phyloP scores from a whole-genome alignment of 2,797 vertebrate species.

The Acrossocheilus fasciatus region DNA sequence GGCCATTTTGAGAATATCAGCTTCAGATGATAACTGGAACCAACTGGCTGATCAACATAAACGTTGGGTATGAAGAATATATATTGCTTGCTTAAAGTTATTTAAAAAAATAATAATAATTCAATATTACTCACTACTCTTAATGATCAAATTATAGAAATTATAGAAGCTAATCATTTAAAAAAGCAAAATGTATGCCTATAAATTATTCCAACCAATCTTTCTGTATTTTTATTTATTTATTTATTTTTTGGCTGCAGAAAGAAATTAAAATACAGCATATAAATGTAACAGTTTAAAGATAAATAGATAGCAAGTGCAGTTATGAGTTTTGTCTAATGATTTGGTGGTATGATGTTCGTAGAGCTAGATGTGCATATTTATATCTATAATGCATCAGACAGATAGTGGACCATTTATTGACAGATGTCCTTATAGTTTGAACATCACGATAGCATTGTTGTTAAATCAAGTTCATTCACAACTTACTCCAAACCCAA shows the following conservation, averaged over 20 bases:
- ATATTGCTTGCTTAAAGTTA: not conserved
- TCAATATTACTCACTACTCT: not conserved
- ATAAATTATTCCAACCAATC: not conserved
- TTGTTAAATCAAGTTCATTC: constrained; percentile 54
- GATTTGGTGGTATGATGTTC: not conserved
- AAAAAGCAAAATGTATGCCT: not conserved
- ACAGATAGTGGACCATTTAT: constrained; percentile 18
- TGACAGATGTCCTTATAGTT: constrained; percentile 43
- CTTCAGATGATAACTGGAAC: not conserved
- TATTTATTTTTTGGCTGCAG: not conserved
- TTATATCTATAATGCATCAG: not conserved
- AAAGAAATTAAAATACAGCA: not conserved
- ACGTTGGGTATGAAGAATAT: not conserved
- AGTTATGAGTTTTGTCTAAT: not conserved
- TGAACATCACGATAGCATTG: constrained; percentile 48
- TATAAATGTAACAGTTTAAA: not conserved
- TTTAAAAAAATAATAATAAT: too few species aligned
- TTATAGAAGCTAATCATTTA: not conserved
- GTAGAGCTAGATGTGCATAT: not conserved
- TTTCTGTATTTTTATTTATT: not conserved
- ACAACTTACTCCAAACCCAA: constrained; percentile 49
- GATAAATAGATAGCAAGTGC: not conserved
- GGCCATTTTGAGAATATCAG: not conserved
- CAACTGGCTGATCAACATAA: not conserved
- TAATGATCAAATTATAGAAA: not conserved